Percentiles rank a stretch among this genome's conserved stretches.
These are phyloP conservation scores for Tonatia bakeri DNA, from an alignment of 2,113 vertebrate species.

Conservation along the genomic window DNA sequence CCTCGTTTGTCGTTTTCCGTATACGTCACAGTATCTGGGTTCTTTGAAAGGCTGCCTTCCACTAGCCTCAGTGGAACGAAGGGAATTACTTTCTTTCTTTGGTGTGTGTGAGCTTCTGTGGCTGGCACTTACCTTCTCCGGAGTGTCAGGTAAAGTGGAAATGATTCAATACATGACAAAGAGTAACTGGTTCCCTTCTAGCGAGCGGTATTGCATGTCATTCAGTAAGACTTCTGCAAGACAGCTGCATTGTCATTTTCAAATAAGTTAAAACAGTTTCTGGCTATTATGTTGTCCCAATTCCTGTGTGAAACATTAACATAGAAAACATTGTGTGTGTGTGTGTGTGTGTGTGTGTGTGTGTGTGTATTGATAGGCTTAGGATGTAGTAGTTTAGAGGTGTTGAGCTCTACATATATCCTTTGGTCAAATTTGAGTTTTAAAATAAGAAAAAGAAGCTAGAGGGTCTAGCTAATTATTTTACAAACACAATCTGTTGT, in stretches of 20 bases:
- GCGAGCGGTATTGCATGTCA: neutral
- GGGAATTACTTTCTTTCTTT: neutral
- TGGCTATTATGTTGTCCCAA: neutral
- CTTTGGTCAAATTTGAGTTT: neutral
- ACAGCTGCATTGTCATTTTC: neutral
- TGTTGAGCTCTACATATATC: neutral
- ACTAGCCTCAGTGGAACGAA: neutral
- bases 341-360: neutral
- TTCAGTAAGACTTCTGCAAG: neutral
- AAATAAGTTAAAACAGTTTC: neutral
- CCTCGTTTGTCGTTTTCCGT: neutral
- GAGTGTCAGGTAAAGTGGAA: neutral
- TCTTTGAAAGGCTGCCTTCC: neutral
- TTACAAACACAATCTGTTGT: constrained; percentile 46
- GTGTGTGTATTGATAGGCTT: neutral
- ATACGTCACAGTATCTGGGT: neutral
- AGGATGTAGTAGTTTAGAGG: neutral
- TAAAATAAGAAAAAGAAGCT: constrained; percentile 18
- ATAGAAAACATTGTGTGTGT: neutral
- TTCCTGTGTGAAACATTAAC: neutral
- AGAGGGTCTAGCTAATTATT: constrained; percentile 33
- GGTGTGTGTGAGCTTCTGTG: neutral
- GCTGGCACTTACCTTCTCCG: neutral
- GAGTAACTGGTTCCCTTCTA: neutral
- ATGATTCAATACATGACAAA: fast-evolving